Conservation (phyloP, 64 coral and sea anemone genomes). For the Trachythela sp. region DNA sequence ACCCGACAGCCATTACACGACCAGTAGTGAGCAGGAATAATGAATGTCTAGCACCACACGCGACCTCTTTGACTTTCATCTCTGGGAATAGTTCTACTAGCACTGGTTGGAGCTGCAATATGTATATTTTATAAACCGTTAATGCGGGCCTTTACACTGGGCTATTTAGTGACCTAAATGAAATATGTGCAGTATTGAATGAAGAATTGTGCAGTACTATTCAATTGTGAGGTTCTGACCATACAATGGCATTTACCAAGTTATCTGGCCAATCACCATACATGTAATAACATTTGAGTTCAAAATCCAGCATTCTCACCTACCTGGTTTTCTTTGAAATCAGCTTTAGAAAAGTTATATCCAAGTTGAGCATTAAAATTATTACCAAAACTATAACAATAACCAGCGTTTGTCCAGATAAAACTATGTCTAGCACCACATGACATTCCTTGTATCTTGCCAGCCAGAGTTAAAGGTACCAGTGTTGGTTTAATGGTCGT, state of each 20-base stretch:
- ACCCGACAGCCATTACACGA: conserved; percentile 73
- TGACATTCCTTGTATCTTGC: conserved; percentile 53
- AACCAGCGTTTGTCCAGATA: conserved; percentile 86
- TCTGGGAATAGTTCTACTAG: conserved; percentile 82
- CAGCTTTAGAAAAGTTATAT: conserved; percentile 94
- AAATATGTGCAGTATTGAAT: neutral
- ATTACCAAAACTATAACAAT: conserved; percentile 95
- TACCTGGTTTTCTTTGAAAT: conserved; percentile 99
- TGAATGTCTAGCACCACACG: conserved; percentile 94
- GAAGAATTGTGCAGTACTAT: too few relatives aligned
- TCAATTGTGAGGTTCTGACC: too few relatives aligned
- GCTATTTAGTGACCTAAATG: neutral
- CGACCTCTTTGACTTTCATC: conserved; percentile 62
- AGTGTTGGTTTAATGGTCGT: conserved; percentile 54
- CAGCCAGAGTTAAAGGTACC: conserved; percentile 53
- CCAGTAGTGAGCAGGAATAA: conserved; percentile 75
- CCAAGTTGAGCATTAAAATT: conserved; percentile 97
- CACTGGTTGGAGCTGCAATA: conserved; percentile 54
- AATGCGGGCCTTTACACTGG: too few relatives aligned
- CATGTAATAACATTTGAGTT: too few relatives aligned
- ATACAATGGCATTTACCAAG: too few relatives aligned
- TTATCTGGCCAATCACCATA: too few relatives aligned
- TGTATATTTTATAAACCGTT: neutral
- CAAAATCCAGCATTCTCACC: too few relatives aligned
- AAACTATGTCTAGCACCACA: conserved; percentile 94